These are phyloP conservation scores for Xiphophorus couchianus DNA, from an alignment of 2,113 vertebrate species.

Conservation along the genomic window DNA sequence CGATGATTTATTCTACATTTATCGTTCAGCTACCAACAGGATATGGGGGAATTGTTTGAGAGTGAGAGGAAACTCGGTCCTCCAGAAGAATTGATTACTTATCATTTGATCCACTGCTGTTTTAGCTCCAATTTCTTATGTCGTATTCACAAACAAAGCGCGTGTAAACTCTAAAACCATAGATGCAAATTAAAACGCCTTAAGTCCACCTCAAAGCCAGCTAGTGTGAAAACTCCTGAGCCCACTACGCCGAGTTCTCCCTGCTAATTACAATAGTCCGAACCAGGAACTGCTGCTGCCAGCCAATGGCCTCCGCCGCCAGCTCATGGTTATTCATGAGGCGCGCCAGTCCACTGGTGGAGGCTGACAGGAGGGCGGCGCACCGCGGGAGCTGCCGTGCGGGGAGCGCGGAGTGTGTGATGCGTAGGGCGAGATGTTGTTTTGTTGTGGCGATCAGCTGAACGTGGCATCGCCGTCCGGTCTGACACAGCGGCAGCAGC, in stretches of 20 bases:
- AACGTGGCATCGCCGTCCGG: slow-evolving; percentile 77
- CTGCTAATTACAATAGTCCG: slow-evolving; percentile 47
- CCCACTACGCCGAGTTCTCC: slow-evolving; percentile 9
- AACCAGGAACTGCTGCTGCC: slow-evolving; percentile 43
- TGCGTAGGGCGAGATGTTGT: slow-evolving; percentile 78
- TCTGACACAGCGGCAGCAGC: slow-evolving; percentile 72
- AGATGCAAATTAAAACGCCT: background rate
- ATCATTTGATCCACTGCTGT: background rate
- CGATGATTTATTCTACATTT: background rate
- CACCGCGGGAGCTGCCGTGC: slow-evolving; percentile 63
- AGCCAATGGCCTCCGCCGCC: slow-evolving; percentile 41
- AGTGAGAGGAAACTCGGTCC: background rate
- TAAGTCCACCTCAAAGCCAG: background rate
- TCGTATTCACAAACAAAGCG: background rate
- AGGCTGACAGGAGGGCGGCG: slow-evolving; percentile 71
- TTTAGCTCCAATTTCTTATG: background rate
- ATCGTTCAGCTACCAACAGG: background rate
- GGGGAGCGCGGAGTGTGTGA: slow-evolving; percentile 64
- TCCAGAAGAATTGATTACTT: slow-evolving; percentile 6
- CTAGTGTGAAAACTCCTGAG: background rate
- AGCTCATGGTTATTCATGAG: slow-evolving; percentile 63
- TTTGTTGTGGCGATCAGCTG: slow-evolving; percentile 80
- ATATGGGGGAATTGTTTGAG: too few relatives aligned
- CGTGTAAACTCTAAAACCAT: background rate
- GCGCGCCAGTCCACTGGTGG: slow-evolving; percentile 15